phyloP scores from a whole-genome alignment of 92 coral and sea anemone genomes.

The Siderastrea siderea region DNA sequence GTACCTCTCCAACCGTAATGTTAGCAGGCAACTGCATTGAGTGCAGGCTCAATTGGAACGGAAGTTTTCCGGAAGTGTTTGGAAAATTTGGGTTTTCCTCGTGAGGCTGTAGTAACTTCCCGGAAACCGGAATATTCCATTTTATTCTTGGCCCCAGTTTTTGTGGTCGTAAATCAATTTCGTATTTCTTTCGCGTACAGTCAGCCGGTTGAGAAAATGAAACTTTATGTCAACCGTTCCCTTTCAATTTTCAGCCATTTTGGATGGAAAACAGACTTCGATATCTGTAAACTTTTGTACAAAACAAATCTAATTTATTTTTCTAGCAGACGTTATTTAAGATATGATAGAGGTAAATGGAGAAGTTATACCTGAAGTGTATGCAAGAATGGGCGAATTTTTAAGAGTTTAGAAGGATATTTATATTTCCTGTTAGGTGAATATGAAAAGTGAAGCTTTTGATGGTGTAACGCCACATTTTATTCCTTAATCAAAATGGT shows the following conservation, averaged over 20 bases:
- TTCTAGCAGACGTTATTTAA: conserved; percentile 43
- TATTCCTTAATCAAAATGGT: background rate
- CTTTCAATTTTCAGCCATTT: conserved; percentile 11
- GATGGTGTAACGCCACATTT: background rate
- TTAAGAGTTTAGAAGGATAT: background rate
- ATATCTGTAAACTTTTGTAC: conserved; percentile 24
- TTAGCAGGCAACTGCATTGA: too few relatives aligned
- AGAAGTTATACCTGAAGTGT: background rate
- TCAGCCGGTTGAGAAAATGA: background rate
- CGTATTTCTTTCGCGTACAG: too few relatives aligned
- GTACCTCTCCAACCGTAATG: too few relatives aligned
- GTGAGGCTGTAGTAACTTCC: too few relatives aligned
- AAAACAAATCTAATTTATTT: conserved; percentile 43
- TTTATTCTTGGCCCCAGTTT: too few relatives aligned
- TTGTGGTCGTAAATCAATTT: background rate
- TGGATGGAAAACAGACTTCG: conserved; percentile 23
- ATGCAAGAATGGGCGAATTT: background rate
- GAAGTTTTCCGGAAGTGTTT: too few relatives aligned
- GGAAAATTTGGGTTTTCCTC: too few relatives aligned
- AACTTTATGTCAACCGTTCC: background rate
- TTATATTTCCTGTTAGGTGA: background rate
- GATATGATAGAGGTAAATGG: conserved; percentile 6
- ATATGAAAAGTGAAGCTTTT: conserved; percentile 2
- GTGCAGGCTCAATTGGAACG: too few relatives aligned
- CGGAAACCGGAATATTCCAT: too few relatives aligned